These are phyloP conservation scores for Drosophila anomelani DNA, from an alignment of 2,888 invertebrate species.

Conservation along the genomic window DNA sequence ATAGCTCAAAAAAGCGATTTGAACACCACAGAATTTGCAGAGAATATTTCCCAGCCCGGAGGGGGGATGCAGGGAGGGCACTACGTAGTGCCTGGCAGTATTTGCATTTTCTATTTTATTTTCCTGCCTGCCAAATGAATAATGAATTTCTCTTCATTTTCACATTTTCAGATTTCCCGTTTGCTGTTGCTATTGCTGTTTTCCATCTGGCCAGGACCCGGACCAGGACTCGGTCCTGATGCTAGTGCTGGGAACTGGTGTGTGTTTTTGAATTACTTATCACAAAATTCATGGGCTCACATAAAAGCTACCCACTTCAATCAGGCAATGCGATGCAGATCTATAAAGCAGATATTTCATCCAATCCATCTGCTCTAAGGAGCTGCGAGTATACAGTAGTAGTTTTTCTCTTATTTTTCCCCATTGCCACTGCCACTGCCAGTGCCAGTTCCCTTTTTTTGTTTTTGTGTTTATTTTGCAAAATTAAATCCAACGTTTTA, in stretches of 20 bases:
- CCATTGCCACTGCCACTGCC: too few species aligned
- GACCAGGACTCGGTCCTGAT: neutral
- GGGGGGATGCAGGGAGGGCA: neutral
- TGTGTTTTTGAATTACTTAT: slow-evolving; percentile 34
- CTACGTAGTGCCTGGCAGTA: slow-evolving; percentile 35
- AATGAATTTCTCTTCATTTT: slow-evolving; percentile 72
- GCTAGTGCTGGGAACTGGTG: neutral
- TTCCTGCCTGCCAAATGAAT: slow-evolving; percentile 67
- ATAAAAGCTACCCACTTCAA: slow-evolving; percentile 27
- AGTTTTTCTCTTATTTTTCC: slow-evolving; percentile 6
- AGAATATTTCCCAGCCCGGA: slow-evolving; percentile 42
- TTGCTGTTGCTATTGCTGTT: slow-evolving; percentile 15
- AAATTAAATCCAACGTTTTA: slow-evolving; percentile 79
- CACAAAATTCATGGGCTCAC: slow-evolving; percentile 31
- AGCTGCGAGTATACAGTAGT: neutral
- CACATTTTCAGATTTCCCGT: slow-evolving; percentile 31
- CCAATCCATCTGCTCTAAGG: slow-evolving; percentile 23
- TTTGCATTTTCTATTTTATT: slow-evolving; percentile 78
- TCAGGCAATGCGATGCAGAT: slow-evolving; percentile 26
- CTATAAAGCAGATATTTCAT: slow-evolving; percentile 18
- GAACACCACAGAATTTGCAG: slow-evolving; percentile 72
- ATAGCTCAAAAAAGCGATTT: slow-evolving; percentile 77
- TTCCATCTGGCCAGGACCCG: slow-evolving; percentile 9
- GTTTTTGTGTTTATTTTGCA: slow-evolving; percentile 78
- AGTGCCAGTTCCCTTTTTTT: slow-evolving; percentile 11